Evolutionary conservation across 2,888 invertebrate species (phyloP), one percentile per base, ranked within the genome.

Genomic region (Corbicula japonica): DNA sequence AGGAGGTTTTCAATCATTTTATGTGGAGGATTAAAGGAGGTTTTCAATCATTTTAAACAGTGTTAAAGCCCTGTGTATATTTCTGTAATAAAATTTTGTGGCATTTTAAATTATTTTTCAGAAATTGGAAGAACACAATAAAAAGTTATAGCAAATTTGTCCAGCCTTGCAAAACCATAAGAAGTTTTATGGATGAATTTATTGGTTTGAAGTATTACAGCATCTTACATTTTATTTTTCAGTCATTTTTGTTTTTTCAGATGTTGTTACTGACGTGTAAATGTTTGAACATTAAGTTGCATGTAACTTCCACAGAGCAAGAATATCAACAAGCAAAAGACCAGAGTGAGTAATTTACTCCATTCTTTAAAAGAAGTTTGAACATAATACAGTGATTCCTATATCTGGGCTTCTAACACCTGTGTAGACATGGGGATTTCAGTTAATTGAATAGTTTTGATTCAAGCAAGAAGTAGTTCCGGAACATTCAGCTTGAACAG

Each of bases 241-340:
- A 26, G n/a, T 8, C 12, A 23, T 63, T 32, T 0, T 38, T 38
- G 73, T 71, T 50, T 12, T 83, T 84, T 32, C 78, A 86, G 86
- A 86, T 84, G 84, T 26, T 81, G n/a, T 56, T 83, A 12, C 62
- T 83, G 34, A 80, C 83, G 21, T 86, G 86, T 62, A 74, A 78
- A 56, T 86, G 86, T 80, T 71, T 86, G 52, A 86, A 86, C 66
- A 61, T 86, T 34, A 86, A 86, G 75, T 62, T 86, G n/a, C 50
- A 69, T 46, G 62, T 71, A 26, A 77, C 68, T 44, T 46, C 46
- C 5, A 72, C 76, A 60, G 75, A 75, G 35, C 35, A 56, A 44
- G 72, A 72, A 26, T 79, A 66, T 62, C 52, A 32, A 48, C 30
- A 26, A 61, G 54, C 35, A 1, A 70, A 79, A 44, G 58, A 75